Evolutionary conservation across 2,888 invertebrate genomes (phyloP), one percentile per base, ranked within the genome.

Genomic region (Lepidonotus clava): DNA sequence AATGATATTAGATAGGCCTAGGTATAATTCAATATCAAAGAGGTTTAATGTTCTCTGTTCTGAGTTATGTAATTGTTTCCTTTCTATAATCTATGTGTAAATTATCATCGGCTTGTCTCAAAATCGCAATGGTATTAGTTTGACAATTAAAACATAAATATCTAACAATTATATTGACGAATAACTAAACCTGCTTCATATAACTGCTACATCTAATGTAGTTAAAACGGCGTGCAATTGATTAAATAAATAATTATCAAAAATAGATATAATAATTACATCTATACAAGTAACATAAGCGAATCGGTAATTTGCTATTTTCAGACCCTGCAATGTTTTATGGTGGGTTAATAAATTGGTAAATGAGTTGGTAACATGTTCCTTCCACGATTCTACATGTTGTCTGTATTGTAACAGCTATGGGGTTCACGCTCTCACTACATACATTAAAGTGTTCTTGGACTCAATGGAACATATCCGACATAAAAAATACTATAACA

Each of bases 271-370:
- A 46, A 46, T 8, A 46, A 11, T 8, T 46, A 11, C 8, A 46
- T 46, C 8, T 11, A 11, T 11, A 46, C 8, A 46, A 46, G 18
- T 11, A 46, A 18, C 8, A 46, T 11, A 46, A 46, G 18, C 46
- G 8, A 46, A 46, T 46, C 18, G 8, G 46, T 11, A 46, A 11
- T 46, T 46, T 46, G 18, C 18, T 46, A 46, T 11, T 80, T 80
- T 51, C 80, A 80, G 80, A 80, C 80, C 80, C 80, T 32, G 51
- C 80, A 40, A n/a, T 46, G 46, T 4, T 4, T 80, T 80, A 41
- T 80, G 21, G 21, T 80, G 80, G 80, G 32, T 71, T 36, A 21
- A 71, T 38, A 36, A 36, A 38, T 71, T 18, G 14, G 38, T 71
- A 18, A 18, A 36, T 71, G 24, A 18, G 5, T n/a, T 71, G 71